phyloP scores from a whole-genome alignment of 2,797 vertebrate species.

The Tragelaphus eurycerus region DNA sequence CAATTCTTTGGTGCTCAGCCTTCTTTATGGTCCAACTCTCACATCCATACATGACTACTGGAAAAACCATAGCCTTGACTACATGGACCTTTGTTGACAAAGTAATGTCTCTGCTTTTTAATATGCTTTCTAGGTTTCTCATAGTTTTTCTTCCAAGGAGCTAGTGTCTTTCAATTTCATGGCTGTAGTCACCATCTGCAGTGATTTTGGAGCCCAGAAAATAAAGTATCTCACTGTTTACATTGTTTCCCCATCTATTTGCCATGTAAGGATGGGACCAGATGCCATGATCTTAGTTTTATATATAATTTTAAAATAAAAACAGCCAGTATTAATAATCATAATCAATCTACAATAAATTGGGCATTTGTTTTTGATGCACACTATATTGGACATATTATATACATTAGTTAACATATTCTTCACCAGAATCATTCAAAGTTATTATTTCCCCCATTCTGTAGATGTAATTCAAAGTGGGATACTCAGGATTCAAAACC shows the following conservation, averaged over 20 bases:
- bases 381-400: not conserved
- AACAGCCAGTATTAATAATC: not conserved
- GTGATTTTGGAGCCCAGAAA: not conserved
- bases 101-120: not conserved
- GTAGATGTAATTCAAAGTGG: not conserved
- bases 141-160: not conserved
- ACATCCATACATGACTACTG: not conserved
- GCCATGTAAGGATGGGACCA: not conserved
- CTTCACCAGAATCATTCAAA: not conserved
- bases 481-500: not conserved
- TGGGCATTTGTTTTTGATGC: not conserved
- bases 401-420: not conserved
- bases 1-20: not conserved
- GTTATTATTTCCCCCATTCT: not conserved
- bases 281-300: not conserved
- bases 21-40: not conserved
- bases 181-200: not conserved
- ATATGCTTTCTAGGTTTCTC: not conserved
- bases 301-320: not conserved
- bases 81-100: not conserved
- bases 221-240: not conserved
- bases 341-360: not conserved
- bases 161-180: not conserved
- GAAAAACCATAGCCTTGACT: not conserved
- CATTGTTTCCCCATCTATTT: not conserved